Base-by-base conservation (phyloP, 53 echinoderm and acorn worm species). In the Holothuria leucospilota region DNA sequence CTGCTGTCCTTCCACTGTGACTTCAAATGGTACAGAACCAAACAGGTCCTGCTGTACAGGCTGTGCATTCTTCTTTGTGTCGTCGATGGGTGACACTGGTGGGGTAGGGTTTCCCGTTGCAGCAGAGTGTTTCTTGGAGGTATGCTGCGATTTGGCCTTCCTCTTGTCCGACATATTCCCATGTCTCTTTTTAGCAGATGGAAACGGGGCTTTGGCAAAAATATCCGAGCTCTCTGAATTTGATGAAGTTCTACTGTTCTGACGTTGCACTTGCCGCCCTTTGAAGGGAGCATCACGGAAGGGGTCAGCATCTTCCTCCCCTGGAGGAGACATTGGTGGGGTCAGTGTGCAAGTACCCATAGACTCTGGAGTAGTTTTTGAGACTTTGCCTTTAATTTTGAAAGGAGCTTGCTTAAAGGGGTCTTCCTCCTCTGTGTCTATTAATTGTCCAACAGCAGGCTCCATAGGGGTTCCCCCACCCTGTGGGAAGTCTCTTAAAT, bases 251-350 rank as follows among this genome's bases (percentile, higher is more conserved):
- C 92, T 91, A 72, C 96, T 96, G 52, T 88, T 88, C 81, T 96
- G 91, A 38, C 95, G 93, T 69, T 95, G 90, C 29, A 94, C 84
- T 34, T 62, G 86, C 12, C 87, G 87, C 38, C 84, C 86, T 49
- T 92, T 92, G 52, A 95, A 95, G 2, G 98, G 98, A 18, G 92
- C 95, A 29, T 93, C 90, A 2, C 88, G 82, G 56, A 95, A 98
- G 77, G 91, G 87, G 68, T 94, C 94, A 2, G 92, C 91, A 30
- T 92, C 94, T 11, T 92, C 87, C 71, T 94, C 87, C 75, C 90
- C 91, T 15, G 99, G 99, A 29, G 99, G 99, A 15, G 99, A 99
- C 40, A 99, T 92, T 3, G 99, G 99, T 29, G 99, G 99, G 46
- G 99, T 99, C 26, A 99, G 91, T 27, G 99, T 93, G 46, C 94